phyloP scores from a whole-genome alignment of 2,113 vertebrate genomes.

The Vimba vimba region DNA sequence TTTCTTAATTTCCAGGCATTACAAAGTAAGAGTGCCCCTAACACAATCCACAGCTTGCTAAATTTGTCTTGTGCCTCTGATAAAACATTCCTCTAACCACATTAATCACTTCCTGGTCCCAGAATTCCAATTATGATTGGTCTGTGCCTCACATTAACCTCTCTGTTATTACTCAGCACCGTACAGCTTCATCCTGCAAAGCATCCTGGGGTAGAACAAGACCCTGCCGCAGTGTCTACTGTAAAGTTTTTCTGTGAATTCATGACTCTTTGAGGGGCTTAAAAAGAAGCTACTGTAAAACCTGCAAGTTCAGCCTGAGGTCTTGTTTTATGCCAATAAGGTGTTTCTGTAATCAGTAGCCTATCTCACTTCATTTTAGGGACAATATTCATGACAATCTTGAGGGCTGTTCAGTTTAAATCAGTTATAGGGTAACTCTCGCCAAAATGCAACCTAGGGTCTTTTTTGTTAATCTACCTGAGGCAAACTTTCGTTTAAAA shows the following conservation, averaged over 20 bases:
- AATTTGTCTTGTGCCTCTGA: background rate
- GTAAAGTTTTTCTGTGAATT: background rate
- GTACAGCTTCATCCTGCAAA: slow-evolving; percentile 2
- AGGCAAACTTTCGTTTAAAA: no score
- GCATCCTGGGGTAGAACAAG: background rate
- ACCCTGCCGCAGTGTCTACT: background rate
- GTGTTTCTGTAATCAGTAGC: background rate
- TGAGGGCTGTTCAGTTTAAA: background rate
- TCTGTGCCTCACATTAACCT: slow-evolving; percentile 17
- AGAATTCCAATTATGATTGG: slow-evolving; percentile 9
- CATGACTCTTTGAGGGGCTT: background rate
- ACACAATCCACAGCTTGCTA: slow-evolving; percentile 11
- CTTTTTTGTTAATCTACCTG: no score
- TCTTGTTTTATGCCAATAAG: background rate
- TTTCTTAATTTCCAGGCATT: background rate
- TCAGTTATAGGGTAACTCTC: background rate
- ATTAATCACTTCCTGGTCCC: slow-evolving; percentile 19
- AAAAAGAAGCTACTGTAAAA: no score
- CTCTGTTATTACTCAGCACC: slow-evolving; percentile 5
- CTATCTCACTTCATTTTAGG: background rate
- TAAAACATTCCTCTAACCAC: background rate
- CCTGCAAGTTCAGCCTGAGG: background rate
- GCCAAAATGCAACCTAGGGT: no score
- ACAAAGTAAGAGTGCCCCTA: background rate
- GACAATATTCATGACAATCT: background rate